Conservation (phyloP, 2,797 vertebrate species). For the Percopsis omiscomaycus region DNA sequence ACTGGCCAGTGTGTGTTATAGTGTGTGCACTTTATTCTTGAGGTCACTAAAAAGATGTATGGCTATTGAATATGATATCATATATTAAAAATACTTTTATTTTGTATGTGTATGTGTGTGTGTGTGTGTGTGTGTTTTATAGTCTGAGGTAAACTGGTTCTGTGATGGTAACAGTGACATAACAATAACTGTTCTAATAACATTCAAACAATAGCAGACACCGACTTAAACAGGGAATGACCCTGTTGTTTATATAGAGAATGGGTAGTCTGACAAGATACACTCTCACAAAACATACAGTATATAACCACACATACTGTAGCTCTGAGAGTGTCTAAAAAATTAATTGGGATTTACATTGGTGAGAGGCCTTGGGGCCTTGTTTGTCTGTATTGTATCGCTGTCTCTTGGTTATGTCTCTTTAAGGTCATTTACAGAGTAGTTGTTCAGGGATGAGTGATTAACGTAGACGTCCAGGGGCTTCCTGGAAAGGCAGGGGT, state of each 20-base stretch:
- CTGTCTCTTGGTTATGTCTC: slow-evolving; percentile 60
- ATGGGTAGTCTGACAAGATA: slow-evolving; percentile 59
- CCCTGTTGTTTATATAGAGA: slow-evolving; percentile 64
- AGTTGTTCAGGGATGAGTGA: slow-evolving; percentile 76
- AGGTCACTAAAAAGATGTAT: too few species aligned
- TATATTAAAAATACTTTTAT: too few species aligned
- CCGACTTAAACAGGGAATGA: slow-evolving; percentile 64
- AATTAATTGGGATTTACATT: slow-evolving; percentile 73
- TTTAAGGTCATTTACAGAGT: slow-evolving; percentile 71
- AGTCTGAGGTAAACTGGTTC: slow-evolving; percentile 63
- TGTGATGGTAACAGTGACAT: slow-evolving; percentile 58
- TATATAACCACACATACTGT: slow-evolving; percentile 31
- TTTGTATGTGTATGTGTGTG: too few species aligned
- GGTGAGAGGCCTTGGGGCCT: slow-evolving; percentile 65
- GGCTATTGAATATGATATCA: too few species aligned
- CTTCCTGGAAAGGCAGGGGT: slow-evolving; percentile 61
- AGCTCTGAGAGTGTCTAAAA: slow-evolving; percentile 55
- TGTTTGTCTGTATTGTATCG: slow-evolving; percentile 54
- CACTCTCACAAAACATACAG: slow-evolving; percentile 18
- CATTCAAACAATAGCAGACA: slow-evolving; percentile 61
- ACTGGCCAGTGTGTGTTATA: too few species aligned
- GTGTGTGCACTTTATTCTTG: too few species aligned
- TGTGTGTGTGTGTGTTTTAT: slow-evolving; percentile 15
- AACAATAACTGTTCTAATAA: slow-evolving; percentile 68
- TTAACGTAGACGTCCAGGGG: slow-evolving; percentile 75